phyloP scores from a whole-genome alignment of 2,113 vertebrate species.

The Semicossyphus pulcher region DNA sequence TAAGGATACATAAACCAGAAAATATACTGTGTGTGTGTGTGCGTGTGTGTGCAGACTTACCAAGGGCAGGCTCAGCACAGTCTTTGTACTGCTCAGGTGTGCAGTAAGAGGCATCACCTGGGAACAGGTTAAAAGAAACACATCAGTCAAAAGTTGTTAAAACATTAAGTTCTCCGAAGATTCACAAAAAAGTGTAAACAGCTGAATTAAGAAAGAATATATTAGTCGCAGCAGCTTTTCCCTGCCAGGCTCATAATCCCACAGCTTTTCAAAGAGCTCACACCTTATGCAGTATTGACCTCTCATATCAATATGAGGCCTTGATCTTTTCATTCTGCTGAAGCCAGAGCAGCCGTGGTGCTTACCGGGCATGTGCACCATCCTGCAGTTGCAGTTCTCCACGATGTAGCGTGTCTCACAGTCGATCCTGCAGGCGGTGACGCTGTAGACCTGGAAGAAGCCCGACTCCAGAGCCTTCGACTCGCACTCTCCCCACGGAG shows the following conservation, averaged over 20 bases:
- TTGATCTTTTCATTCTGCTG: neutral
- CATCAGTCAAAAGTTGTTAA: neutral
- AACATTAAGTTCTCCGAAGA: conserved; percentile 11
- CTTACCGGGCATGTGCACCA: conserved; percentile 98
- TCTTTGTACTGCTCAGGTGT: conserved; percentile 99
- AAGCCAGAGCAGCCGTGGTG: neutral
- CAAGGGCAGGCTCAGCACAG: conserved; percentile 95
- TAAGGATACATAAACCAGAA: conserved; percentile 28
- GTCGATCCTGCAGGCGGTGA: conserved; percentile 97
- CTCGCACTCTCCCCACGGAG: conserved; percentile 97
- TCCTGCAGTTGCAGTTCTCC: conserved; percentile 99
- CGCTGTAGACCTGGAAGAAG: conserved; percentile 96
- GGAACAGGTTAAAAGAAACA: conserved; percentile 66
- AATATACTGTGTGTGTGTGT: neutral
- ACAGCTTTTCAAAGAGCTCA: conserved; percentile 6
- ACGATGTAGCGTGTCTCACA: conserved; percentile 99
- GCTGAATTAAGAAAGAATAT: neutral
- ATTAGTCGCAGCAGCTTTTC: neutral
- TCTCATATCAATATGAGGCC: conserved; percentile 40
- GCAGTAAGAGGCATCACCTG: conserved; percentile 96
- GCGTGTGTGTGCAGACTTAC: conserved; percentile 83
- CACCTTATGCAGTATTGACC: conserved; percentile 41
- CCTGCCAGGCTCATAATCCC: conserved; percentile 22
- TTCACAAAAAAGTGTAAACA: too few relatives aligned
- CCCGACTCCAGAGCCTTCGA: conserved; percentile 91